Evolutionary conservation across 2,113 vertebrate genomes (phyloP).

Genomic region (Geococcyx californianus): DNA sequence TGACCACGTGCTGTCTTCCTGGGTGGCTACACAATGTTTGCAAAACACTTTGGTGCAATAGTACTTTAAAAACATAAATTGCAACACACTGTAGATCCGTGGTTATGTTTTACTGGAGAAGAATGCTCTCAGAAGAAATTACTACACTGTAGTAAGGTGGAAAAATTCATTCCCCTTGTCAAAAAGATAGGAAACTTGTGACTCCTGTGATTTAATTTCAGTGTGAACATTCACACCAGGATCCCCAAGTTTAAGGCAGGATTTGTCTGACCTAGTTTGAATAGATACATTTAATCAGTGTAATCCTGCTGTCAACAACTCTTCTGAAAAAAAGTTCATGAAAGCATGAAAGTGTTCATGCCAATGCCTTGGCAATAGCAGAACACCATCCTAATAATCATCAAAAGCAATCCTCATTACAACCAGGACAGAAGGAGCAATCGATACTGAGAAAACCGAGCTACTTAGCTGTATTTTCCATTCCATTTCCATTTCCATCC

Average conservation of each 20-base stretch:
- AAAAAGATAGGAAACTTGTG: background rate
- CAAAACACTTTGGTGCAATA: background rate
- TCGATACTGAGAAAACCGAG: background rate
- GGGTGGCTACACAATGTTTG: background rate
- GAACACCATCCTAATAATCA: background rate
- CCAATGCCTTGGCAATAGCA: slow-evolving; percentile 1
- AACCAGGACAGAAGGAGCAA: background rate
- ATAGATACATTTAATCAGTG: background rate
- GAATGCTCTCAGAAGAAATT: background rate
- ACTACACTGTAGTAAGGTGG: background rate
- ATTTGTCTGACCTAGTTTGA: slow-evolving; percentile 28
- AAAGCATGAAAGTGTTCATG: slow-evolving; percentile 22
- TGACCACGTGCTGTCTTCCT: background rate
- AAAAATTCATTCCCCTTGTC: background rate
- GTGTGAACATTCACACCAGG: background rate
- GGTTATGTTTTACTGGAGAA: background rate
- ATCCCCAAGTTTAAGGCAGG: background rate
- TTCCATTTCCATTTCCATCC: background rate
- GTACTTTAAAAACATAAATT: background rate
- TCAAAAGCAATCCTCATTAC: background rate
- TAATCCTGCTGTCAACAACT: background rate
- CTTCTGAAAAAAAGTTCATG: background rate
- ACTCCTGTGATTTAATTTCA: background rate
- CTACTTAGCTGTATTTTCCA: background rate
- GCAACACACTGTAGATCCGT: background rate